These are phyloP conservation scores for Drosophila tropicalis DNA, from an alignment of 1,140 invertebrate species.

Conservation along the genomic window DNA sequence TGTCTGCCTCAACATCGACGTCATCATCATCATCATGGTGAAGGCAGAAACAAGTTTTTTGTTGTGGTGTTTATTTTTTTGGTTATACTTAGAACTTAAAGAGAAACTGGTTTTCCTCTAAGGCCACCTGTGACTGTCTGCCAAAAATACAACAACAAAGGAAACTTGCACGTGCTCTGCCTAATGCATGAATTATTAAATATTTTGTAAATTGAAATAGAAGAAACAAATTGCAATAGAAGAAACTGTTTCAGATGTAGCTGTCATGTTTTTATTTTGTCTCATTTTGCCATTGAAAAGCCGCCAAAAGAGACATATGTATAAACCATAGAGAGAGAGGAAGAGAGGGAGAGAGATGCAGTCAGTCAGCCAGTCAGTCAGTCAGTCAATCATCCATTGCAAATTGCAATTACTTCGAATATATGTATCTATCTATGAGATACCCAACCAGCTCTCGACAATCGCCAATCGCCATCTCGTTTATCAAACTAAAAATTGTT, in stretches of 20 bases:
- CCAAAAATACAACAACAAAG: slow-evolving; percentile 18
- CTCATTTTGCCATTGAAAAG: slow-evolving; percentile 21
- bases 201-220: slow-evolving; percentile 67
- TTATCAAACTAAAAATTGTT: slow-evolving; percentile 69
- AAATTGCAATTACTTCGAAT: slow-evolving; percentile 54
- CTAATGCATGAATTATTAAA: slow-evolving; percentile 38
- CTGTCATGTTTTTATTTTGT: slow-evolving; percentile 36
- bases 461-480: slow-evolving; percentile 70
- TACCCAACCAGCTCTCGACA: slow-evolving; percentile 52
- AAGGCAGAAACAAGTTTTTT: slow-evolving; percentile 56
- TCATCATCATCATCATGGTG: slow-evolving; percentile 38
- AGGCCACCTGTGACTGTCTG: slow-evolving; percentile 64
- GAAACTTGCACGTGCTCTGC: slow-evolving; percentile 30
- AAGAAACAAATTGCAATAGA: slow-evolving; percentile 60
- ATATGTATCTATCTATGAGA: slow-evolving; percentile 41
- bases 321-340: slow-evolving; percentile 1
- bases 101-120: slow-evolving; percentile 43
- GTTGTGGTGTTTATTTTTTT: slow-evolving; percentile 20
- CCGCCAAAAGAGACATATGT: slow-evolving; percentile 49
- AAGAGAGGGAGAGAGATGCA: too few species aligned
- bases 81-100: slow-evolving; percentile 39
- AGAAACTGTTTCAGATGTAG: slow-evolving; percentile 39
- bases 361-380: too few species aligned
- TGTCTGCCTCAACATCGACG: slow-evolving; percentile 53
- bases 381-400: slow-evolving; percentile 52